Evolutionary conservation across 2,888 invertebrate genomes (phyloP).

Genomic region (Luffia ferchaultella): DNA sequence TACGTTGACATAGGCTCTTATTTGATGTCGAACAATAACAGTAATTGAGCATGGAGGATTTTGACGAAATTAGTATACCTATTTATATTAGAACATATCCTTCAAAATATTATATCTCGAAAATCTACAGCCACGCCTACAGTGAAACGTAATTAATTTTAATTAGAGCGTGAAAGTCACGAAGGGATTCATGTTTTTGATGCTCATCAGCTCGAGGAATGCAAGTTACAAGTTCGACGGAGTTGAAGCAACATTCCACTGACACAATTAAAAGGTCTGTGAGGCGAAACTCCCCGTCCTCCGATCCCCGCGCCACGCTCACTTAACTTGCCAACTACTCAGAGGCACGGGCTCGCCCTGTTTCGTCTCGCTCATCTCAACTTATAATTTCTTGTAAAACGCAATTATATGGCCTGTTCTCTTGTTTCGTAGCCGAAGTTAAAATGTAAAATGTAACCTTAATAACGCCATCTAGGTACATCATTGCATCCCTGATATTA

Average conservation of each 20-base stretch:
- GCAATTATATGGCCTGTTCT: constrained; percentile 43
- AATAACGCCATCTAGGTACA: no score
- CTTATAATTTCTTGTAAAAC: constrained; percentile 54
- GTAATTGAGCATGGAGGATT: no score
- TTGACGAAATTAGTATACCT: no score
- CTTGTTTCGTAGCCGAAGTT: constrained; percentile 33
- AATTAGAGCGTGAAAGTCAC: neutral
- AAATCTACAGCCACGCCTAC: neutral
- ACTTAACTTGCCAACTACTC: constrained; percentile 20
- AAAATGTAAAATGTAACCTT: neutral
- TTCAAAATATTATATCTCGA: neutral
- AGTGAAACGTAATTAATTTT: neutral
- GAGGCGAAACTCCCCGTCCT: constrained; percentile 4
- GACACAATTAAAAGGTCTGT: constrained; percentile 9
- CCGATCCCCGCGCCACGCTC: constrained; percentile 4
- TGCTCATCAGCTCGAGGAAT: neutral
- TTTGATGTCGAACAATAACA: no score
- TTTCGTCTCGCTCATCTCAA: constrained; percentile 30
- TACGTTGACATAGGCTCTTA: no score
- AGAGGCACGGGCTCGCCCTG: constrained; percentile 21
- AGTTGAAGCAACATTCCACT: constrained; percentile 4
- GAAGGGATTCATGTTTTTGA: neutral
- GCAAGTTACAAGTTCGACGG: constrained; percentile 1
- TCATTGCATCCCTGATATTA: no score
- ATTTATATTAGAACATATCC: no score